Conservation (phyloP, 2,113 vertebrate genomes). For the Elachura formosa region DNA sequence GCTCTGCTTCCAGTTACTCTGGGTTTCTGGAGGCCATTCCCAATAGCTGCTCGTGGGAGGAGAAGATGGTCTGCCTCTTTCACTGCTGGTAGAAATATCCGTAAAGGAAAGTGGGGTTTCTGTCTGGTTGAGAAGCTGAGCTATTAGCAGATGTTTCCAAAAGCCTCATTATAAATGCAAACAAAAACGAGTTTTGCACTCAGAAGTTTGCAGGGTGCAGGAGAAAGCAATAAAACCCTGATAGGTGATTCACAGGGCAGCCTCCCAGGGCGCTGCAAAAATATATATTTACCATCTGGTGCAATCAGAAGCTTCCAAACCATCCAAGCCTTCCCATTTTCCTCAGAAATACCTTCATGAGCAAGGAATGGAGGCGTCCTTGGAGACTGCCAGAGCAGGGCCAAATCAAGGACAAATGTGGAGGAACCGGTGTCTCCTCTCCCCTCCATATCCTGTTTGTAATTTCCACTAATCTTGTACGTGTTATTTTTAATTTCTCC, state of each 20-base stretch:
- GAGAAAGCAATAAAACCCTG: slow-evolving; percentile 38
- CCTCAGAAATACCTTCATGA: background rate
- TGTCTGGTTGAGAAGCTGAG: background rate
- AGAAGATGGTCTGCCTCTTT: background rate
- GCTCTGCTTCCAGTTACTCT: background rate
- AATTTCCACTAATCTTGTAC: background rate
- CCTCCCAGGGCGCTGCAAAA: background rate
- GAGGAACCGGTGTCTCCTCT: background rate
- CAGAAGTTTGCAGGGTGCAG: slow-evolving; percentile 10
- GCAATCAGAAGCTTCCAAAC: background rate
- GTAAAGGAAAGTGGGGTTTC: background rate
- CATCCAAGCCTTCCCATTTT: background rate
- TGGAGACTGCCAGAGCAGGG: background rate
- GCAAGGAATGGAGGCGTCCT: background rate
- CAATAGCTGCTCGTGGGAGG: background rate
- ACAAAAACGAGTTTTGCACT: background rate
- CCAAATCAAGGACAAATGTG: background rate
- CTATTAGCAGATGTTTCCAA: slow-evolving; percentile 8
- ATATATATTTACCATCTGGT: slow-evolving; percentile 22
- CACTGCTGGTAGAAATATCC: background rate
- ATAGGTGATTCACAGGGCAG: slow-evolving; percentile 23
- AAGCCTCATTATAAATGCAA: background rate
- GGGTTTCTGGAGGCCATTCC: background rate
- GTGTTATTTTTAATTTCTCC: background rate
- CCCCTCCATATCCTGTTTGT: background rate